Evolutionary conservation across 2,888 invertebrate species (phyloP).

Genomic region (Eupithecia subumbrata): DNA sequence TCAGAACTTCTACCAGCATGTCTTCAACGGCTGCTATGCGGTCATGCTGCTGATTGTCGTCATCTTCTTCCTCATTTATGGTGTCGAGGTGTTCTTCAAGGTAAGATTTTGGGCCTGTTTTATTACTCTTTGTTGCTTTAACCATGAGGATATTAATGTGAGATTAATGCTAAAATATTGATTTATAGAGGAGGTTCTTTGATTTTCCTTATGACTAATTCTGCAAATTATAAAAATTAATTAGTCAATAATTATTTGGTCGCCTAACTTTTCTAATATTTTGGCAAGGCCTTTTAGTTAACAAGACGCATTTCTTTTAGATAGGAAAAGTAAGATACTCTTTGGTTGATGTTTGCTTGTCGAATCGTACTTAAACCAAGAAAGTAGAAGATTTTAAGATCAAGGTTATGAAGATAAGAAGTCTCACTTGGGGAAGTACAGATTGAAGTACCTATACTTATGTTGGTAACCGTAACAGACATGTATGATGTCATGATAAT

Average conservation of each 20-base stretch:
- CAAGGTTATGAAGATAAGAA: neutral
- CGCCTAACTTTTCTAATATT: no score
- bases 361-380: no score
- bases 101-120: slow-evolving; percentile 69
- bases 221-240: neutral
- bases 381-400: neutral
- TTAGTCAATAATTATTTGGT: neutral
- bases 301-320: no score
- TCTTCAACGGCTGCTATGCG: slow-evolving; percentile 96
- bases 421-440: neutral
- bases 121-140: slow-evolving; percentile 3
- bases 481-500: neutral
- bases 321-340: no score
- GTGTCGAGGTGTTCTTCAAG: slow-evolving; percentile 97
- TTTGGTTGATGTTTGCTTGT: no score
- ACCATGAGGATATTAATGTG: neutral
- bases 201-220: neutral
- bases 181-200: neutral
- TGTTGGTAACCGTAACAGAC: neutral
- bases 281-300: no score
- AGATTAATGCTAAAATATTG: neutral
- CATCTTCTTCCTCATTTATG: slow-evolving; percentile 96
- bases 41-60: slow-evolving; percentile 95
- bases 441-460: neutral
- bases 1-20: slow-evolving; percentile 90